Evolutionary conservation across 2,797 vertebrate species (phyloP).

Genomic region (Sebastes aleutianus): DNA sequence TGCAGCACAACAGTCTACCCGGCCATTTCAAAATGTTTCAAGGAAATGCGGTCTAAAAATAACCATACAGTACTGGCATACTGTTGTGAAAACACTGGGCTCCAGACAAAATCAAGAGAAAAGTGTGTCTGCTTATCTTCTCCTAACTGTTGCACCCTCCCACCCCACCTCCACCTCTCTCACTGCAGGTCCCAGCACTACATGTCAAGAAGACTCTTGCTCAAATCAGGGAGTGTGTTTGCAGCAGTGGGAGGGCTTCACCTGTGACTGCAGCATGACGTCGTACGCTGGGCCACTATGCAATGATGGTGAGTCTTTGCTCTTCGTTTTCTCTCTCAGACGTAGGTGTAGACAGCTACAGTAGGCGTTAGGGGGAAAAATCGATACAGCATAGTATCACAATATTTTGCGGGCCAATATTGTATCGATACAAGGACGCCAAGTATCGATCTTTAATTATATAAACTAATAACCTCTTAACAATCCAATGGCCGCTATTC

Average conservation of each 20-base stretch:
- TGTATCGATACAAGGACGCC: no score
- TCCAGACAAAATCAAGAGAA: constrained; percentile 34
- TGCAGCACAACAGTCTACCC: constrained; percentile 8
- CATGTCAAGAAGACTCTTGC: constrained; percentile 98
- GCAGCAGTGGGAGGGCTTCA: constrained; percentile 99
- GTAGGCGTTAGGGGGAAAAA: background rate
- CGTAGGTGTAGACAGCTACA: background rate
- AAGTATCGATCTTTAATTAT: no score
- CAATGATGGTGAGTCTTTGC: constrained; percentile 91
- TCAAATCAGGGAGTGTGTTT: constrained; percentile 98
- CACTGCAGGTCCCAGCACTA: constrained; percentile 93
- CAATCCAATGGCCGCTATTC: no score
- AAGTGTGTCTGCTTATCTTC: constrained; percentile 10
- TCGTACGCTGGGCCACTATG: constrained; percentile 96
- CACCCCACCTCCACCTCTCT: constrained; percentile 27
- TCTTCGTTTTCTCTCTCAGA: background rate
- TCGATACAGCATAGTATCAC: no score
- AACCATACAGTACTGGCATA: constrained; percentile 11
- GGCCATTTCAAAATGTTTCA: constrained; percentile 20
- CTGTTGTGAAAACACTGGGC: constrained; percentile 42
- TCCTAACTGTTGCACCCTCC: constrained; percentile 34
- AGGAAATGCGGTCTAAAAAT: constrained; percentile 35
- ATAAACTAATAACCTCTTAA: no score
- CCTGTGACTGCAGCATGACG: constrained; percentile 98
- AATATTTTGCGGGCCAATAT: no score